These are phyloP conservation scores for Cyprinus carpio DNA, from an alignment of 2,113 vertebrate genomes.

Conservation along the genomic window DNA sequence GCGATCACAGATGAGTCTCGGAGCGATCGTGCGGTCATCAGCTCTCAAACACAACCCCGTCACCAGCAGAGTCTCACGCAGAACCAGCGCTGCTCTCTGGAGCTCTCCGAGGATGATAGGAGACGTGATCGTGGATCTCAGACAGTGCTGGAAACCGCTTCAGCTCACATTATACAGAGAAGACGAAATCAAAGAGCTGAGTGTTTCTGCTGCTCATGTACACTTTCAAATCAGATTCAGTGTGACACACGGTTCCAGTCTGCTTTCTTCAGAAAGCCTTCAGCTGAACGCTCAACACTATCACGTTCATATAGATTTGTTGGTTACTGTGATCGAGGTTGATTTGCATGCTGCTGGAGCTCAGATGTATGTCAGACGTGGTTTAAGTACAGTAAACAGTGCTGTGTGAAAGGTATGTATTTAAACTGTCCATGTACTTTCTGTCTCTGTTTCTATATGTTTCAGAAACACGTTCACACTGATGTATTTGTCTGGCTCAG, in stretches of 20 bases:
- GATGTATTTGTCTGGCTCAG: not conserved
- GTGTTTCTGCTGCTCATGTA: constrained; percentile 25
- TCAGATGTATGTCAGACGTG: not conserved
- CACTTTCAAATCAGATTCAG: too few relatives aligned
- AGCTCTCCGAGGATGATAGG: too few relatives aligned
- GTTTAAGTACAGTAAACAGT: not conserved
- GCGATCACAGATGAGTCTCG: not conserved
- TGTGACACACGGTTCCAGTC: too few relatives aligned
- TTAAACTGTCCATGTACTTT: not conserved
- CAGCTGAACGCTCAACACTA: not conserved
- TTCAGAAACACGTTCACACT: not conserved
- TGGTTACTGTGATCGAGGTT: not conserved
- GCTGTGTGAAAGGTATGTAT: not conserved
- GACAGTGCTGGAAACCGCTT: not conserved
- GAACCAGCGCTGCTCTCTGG: too few relatives aligned
- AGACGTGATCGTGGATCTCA: too few relatives aligned
- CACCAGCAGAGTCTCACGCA: too few relatives aligned
- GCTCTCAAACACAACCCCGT: too few relatives aligned
- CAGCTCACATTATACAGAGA: not conserved
- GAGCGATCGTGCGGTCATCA: not conserved
- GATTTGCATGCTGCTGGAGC: not conserved
- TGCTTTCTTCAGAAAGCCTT: not conserved
- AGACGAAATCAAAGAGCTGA: not conserved
- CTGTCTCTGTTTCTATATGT: not conserved
- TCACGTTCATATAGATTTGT: not conserved